phyloP scores from a whole-genome alignment of 1,140 invertebrate genomes.

The Lepidurus arcticus region DNA sequence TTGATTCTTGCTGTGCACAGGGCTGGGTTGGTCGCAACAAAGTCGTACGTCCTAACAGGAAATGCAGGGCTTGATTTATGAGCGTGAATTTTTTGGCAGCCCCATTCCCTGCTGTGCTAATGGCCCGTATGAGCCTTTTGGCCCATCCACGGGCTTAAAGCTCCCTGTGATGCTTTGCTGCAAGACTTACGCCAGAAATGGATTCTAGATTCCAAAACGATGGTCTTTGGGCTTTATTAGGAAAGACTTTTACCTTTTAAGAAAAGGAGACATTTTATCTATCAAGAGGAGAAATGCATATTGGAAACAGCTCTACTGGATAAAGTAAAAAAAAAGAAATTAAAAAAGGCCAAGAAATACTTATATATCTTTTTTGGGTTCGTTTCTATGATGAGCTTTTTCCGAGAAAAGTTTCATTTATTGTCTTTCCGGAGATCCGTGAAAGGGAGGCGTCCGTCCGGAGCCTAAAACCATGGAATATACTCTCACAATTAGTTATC shows the following conservation, averaged over 20 bases:
- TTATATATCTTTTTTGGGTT: not conserved
- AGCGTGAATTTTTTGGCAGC: slow-evolving; percentile 17
- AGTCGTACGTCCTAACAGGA: slow-evolving; percentile 21
- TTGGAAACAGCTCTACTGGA: not conserved
- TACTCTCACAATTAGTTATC: not conserved
- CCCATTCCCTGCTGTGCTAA: slow-evolving; percentile 13
- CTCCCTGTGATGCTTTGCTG: slow-evolving; percentile 2
- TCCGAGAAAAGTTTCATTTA: not conserved
- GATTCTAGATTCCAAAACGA: not conserved
- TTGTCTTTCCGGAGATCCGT: not conserved
- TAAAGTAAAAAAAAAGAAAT: not conserved
- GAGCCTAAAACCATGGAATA: not conserved
- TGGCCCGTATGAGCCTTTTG: slow-evolving; percentile 20
- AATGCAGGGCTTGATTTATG: slow-evolving; percentile 19
- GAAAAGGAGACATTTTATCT: not conserved
- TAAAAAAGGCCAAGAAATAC: not conserved
- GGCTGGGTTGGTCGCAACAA: slow-evolving; percentile 1
- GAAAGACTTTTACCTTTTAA: not conserved
- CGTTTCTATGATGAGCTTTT: not conserved
- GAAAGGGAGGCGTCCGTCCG: not conserved
- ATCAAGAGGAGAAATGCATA: not conserved
- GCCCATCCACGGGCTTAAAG: slow-evolving; percentile 16
- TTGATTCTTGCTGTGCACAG: slow-evolving; percentile 8
- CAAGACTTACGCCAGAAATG: slow-evolving; percentile 15
- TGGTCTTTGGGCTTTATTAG: slow-evolving; percentile 19